Base-by-base conservation (phyloP, 2,888 invertebrate species). In the Tuberolachnus salignus region DNA sequence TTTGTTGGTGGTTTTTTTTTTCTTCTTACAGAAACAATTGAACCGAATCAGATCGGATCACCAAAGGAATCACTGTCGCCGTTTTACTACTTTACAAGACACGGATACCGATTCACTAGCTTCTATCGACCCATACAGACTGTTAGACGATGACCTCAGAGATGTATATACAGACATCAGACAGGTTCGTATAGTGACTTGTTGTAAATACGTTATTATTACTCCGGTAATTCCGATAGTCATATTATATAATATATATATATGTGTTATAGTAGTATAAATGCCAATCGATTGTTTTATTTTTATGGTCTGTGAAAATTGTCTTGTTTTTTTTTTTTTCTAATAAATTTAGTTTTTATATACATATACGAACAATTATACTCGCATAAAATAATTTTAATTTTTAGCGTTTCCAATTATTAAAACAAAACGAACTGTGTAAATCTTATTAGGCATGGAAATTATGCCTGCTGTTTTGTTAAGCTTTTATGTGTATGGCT, bases 61-160 rank as follows among this genome's bases (percentile, higher is more conserved):
- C 14, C 78, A 78, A n/a, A 78, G 78, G 78, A 78, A 78, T 78
- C 67, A 67, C 21, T 75, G 75, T 66, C 75, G 75, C 3, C 78
- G 67, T 26, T 78, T 69, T 51, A 67, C 78, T 59, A 78, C 78
- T 49, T 49, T 78, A 34, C 78, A 78, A 67, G 78, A 78, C 42
- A 67, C 78, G 59, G 67, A 78, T 49, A 78, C 78, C 59, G 78
- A 78, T 67, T 78, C 78, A 49, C 67, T 78, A 46, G 80, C 82
- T 42, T 81, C 81, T 42, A 89, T 94, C 83, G 94, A 95, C 87
- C 95, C 95, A 81, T 95, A 94, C 86, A 90, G 91, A 83, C 88
- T 96, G 82, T 88, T 94, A 82, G 93, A 94, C 84, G 92, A 94
- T 84, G 95, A 97, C 85, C 90, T 97, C 82, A 92, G 92, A 85